Conservation (phyloP, 2,797 vertebrate species). For the Oreonectes daqikongensis region DNA sequence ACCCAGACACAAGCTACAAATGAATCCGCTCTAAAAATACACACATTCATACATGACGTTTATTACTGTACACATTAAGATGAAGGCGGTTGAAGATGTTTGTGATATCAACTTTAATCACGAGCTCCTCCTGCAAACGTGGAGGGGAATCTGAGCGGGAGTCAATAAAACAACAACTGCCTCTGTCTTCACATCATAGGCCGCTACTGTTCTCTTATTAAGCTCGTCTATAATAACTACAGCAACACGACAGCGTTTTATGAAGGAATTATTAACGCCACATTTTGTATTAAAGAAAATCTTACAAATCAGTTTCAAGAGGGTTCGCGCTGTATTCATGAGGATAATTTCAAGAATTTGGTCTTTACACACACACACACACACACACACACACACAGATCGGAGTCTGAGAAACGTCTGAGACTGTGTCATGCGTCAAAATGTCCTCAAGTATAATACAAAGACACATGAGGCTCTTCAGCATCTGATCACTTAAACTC, state of each 20-base stretch:
- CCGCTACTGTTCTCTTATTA: not conserved
- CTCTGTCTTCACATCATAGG: constrained; percentile 44
- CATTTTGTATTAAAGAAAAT: too few relatives aligned
- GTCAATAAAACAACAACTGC: constrained; percentile 48
- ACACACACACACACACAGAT: not conserved
- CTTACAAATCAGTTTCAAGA: too few relatives aligned
- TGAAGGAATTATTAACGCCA: too few relatives aligned
- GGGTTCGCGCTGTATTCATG: too few relatives aligned
- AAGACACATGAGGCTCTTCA: too few relatives aligned
- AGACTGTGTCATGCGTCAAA: too few relatives aligned
- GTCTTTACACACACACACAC: constrained; percentile 5
- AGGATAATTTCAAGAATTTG: constrained; percentile 7
- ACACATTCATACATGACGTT: too few relatives aligned
- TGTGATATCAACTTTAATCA: constrained; percentile 31
- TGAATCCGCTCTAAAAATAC: not conserved
- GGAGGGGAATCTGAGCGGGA: constrained; percentile 22
- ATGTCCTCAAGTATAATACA: too few relatives aligned
- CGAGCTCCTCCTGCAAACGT: constrained; percentile 26
- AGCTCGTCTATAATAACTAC: not conserved
- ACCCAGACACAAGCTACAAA: not conserved
- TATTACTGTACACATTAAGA: not conserved
- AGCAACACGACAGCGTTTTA: not conserved
- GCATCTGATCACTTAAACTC: too few relatives aligned
- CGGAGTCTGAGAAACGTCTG: too few relatives aligned
- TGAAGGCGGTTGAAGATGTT: not conserved